Evolutionary conservation across 2,113 vertebrate species (phyloP).

Genomic region (Chiloscyllium plagiosum): DNA sequence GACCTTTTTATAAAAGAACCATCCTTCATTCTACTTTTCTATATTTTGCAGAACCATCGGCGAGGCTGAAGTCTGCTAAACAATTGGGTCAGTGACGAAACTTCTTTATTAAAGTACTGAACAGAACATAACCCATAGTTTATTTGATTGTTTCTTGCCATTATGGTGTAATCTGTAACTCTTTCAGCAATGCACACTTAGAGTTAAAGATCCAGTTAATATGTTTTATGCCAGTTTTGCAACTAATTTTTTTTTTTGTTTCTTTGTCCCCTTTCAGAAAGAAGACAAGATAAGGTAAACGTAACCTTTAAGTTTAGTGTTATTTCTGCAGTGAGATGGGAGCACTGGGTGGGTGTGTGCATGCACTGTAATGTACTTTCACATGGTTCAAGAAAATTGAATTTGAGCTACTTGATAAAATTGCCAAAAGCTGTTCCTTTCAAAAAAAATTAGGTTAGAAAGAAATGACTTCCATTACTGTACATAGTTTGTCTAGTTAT

Average conservation of each 20-base stretch:
- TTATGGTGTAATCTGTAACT: not conserved
- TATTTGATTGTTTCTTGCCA: not conserved
- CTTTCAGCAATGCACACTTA: not conserved
- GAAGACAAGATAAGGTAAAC: slow-evolving; percentile 78
- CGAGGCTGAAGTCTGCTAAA: slow-evolving; percentile 80
- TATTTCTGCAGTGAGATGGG: not conserved
- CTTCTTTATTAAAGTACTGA: not conserved
- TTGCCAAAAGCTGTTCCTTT: not conserved
- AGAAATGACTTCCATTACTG: not conserved
- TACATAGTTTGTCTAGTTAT: no score
- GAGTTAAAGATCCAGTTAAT: not conserved
- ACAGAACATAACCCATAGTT: not conserved
- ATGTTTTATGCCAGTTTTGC: not conserved
- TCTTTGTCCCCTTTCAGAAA: slow-evolving; percentile 53
- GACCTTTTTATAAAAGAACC: not conserved
- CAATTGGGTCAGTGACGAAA: slow-evolving; percentile 63
- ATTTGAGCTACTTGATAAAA: not conserved
- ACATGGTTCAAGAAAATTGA: not conserved
- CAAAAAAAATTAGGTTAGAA: not conserved
- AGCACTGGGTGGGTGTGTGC: not conserved
- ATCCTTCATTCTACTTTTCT: not conserved
- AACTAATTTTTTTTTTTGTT: slow-evolving; percentile 40
- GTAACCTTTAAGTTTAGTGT: not conserved
- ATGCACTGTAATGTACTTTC: not conserved
- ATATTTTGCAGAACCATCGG: slow-evolving; percentile 73